Percentiles rank a stretch among this genome's conserved stretches.
Evolutionary conservation across 2,888 invertebrate species (phyloP).

Genomic region (Nymphalis urticae): DNA sequence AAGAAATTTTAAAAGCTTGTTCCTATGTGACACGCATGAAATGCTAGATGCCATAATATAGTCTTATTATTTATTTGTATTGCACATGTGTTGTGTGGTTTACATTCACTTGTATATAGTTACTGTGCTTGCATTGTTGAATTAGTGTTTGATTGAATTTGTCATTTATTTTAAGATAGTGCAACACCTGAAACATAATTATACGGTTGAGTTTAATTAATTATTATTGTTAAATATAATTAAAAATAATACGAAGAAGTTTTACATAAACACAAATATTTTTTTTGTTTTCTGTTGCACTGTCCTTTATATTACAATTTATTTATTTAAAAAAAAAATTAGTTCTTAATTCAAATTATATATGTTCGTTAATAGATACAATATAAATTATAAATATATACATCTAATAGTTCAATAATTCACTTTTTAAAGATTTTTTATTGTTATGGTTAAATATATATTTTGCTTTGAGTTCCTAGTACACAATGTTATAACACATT

Average conservation of each 20-base stretch:
- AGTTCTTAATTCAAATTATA: too few relatives aligned
- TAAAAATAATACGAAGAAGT: not conserved
- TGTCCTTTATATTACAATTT: not conserved
- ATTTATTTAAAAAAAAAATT: not conserved
- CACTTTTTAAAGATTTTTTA: too few relatives aligned
- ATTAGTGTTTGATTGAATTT: slow-evolving; percentile 3
- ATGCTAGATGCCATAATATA: slow-evolving; percentile 10
- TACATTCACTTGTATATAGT: slow-evolving; percentile 8
- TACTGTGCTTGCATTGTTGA: slow-evolving; percentile 6
- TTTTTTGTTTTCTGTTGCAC: not conserved
- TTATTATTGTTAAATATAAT: too few relatives aligned
- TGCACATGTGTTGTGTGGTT: slow-evolving; percentile 3
- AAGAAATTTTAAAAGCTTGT: slow-evolving; percentile 5
- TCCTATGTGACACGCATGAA: slow-evolving; percentile 7
- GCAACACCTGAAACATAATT: not conserved
- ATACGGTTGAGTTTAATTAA: too few relatives aligned
- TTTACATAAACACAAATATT: not conserved
- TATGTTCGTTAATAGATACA: too few relatives aligned
- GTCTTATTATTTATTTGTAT: slow-evolving; percentile 7
- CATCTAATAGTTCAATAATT: too few relatives aligned
- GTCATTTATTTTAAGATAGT: not conserved
- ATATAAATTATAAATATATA: too few relatives aligned
- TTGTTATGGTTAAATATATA: too few relatives aligned
- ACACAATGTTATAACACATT: too few relatives aligned
- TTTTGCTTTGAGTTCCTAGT: too few relatives aligned